These are phyloP conservation scores for Tetragonula clypearis DNA, from an alignment of 1,140 invertebrate genomes.

Conservation along the genomic window DNA sequence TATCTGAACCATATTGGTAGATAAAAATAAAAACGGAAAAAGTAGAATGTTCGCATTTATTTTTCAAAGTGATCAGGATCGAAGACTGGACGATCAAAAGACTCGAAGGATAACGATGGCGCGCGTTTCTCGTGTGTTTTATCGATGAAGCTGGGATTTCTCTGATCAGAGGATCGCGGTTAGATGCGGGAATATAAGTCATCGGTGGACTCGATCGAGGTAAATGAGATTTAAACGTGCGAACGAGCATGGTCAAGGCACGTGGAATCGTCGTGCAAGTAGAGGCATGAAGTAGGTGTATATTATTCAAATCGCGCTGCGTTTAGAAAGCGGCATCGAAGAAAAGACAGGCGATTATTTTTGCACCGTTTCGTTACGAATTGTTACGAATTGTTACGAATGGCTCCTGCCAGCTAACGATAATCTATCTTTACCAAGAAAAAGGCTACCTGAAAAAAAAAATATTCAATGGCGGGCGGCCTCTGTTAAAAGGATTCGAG, in stretches of 20 bases:
- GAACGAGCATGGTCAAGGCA: neutral
- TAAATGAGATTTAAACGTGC: conserved; percentile 27
- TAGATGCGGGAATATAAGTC: conserved; percentile 40
- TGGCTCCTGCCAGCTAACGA: neutral
- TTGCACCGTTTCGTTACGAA: neutral
- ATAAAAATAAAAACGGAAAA: neutral
- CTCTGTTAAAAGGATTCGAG: neutral
- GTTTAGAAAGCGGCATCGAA: conserved; percentile 24
- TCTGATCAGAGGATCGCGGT: neutral
- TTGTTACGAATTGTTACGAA: neutral
- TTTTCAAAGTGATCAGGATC: conserved; percentile 13
- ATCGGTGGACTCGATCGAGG: conserved; percentile 12
- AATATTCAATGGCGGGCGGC: neutral
- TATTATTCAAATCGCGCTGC: conserved; percentile 33
- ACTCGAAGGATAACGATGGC: neutral
- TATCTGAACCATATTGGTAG: too few species aligned
- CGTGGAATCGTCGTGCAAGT: conserved; percentile 26
- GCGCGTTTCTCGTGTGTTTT: neutral
- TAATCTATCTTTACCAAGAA: neutral
- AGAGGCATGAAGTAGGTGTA: conserved; percentile 5
- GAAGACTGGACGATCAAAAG: neutral
- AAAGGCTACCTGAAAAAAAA: neutral
- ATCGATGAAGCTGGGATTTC: conserved; percentile 20
- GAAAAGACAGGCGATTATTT: conserved; percentile 32
- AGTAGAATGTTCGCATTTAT: neutral